Evolutionary conservation across 2,888 invertebrate species (phyloP).

Genomic region (Rhaphigaster nebulosa): DNA sequence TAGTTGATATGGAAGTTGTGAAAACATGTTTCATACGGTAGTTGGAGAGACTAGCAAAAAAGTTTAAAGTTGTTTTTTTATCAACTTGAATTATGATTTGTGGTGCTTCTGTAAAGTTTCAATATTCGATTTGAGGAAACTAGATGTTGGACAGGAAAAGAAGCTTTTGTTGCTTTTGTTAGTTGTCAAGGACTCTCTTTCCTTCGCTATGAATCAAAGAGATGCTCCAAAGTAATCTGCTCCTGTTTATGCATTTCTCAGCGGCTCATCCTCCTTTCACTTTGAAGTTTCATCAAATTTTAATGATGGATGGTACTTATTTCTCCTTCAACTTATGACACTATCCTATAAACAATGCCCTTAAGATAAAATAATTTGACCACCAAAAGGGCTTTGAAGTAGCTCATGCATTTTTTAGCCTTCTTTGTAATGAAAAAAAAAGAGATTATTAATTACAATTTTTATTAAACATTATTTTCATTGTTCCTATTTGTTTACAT

Average conservation of each 20-base stretch:
- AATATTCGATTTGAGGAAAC: neutral
- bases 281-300: slow-evolving; percentile 28
- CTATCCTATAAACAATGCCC: slow-evolving; percentile 1
- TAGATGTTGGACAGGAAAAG: neutral
- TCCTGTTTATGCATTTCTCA: slow-evolving; percentile 35
- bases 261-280: neutral
- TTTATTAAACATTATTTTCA: too few relatives aligned
- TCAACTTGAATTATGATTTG: neutral
- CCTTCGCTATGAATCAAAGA: neutral
- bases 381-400: neutral
- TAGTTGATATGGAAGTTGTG: too few relatives aligned
- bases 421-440: neutral
- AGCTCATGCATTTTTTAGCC: neutral
- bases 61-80: neutral
- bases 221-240: neutral
- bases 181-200: neutral
- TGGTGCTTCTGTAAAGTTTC: neutral
- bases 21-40: neutral
- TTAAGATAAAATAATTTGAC: slow-evolving; percentile 15
- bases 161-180: neutral
- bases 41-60: neutral
- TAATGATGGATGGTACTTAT: neutral
- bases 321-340: neutral
- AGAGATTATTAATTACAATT: too few relatives aligned
- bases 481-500: too few relatives aligned